A percentile compares a stretch with the other conserved stretches of the same genome.
Conservation (phyloP, 1,140 invertebrate species). For the Dendroctonus valens region DNA sequence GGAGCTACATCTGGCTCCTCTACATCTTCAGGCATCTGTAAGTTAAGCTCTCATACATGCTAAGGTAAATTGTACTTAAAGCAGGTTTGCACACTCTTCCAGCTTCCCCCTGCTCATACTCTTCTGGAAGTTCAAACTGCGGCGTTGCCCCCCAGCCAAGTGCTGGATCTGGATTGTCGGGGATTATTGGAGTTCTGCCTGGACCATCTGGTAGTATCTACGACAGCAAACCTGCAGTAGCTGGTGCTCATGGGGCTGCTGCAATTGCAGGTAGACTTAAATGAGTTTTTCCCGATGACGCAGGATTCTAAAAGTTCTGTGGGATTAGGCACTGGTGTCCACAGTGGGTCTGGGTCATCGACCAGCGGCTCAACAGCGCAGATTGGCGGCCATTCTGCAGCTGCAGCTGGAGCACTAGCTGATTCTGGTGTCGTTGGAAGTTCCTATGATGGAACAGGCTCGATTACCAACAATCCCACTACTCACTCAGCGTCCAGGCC, state of each 20-base stretch:
- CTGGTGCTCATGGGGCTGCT: neutral
- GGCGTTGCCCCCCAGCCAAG: neutral
- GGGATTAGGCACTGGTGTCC: neutral
- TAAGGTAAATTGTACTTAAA: neutral
- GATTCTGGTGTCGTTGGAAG: neutral
- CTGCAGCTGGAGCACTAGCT: neutral
- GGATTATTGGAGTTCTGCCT: conserved; percentile 15
- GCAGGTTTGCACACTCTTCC: neutral
- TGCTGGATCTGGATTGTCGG: neutral
- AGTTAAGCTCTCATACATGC: neutral
- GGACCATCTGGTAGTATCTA: conserved; percentile 33
- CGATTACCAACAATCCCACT: neutral
- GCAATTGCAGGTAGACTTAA: too few relatives aligned
- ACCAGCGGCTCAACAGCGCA: neutral
- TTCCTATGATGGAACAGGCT: conserved; percentile 1
- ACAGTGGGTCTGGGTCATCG: conserved; percentile 3
- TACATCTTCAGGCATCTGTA: neutral
- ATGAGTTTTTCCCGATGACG: too few relatives aligned
- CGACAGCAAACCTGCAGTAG: conserved; percentile 30
- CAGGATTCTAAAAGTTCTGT: neutral
- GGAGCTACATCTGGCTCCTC: neutral
- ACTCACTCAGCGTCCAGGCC: too few relatives aligned
- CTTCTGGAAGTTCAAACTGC: neutral
- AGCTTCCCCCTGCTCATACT: neutral
- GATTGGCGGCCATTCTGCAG: neutral